Evolutionary conservation across 2,113 vertebrate species (phyloP).

Genomic region (Acanthochromis polyacanthus): DNA sequence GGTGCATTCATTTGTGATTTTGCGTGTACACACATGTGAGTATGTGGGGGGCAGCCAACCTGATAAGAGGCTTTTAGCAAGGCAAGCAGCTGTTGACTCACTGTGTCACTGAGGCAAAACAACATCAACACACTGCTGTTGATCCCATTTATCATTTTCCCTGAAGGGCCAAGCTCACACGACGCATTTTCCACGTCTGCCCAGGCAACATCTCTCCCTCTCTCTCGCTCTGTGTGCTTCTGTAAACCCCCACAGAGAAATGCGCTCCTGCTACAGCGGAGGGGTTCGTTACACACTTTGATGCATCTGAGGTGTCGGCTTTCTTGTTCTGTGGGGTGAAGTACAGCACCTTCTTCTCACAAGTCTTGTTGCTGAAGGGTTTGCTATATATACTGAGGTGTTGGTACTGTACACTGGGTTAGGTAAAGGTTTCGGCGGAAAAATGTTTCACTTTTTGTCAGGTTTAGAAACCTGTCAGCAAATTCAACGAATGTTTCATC

Average conservation of each 20-base stretch:
- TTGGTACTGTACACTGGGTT: neutral
- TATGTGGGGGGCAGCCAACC: constrained; percentile 1
- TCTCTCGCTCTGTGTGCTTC: neutral
- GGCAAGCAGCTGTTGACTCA: constrained; percentile 36
- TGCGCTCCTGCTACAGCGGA: neutral
- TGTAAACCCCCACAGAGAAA: neutral
- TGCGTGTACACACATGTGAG: neutral
- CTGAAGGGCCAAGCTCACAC: constrained; percentile 31
- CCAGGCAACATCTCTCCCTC: neutral
- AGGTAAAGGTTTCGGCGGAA: neutral
- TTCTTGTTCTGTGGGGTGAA: neutral
- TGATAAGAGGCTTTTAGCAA: constrained; percentile 18
- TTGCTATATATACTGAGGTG: neutral
- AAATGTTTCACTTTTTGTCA: no score
- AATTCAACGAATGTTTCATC: no score
- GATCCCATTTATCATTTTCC: constrained; percentile 41
- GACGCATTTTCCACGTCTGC: constrained; percentile 3
- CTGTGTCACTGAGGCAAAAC: constrained; percentile 35
- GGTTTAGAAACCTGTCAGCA: no score
- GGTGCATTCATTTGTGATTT: neutral
- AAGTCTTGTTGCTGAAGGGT: neutral
- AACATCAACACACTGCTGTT: constrained; percentile 33
- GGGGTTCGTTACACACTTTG: constrained; percentile 10
- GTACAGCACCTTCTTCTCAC: neutral
- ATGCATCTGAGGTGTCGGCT: neutral